These are phyloP conservation scores for Suillia variegata DNA, from an alignment of 2,888 invertebrate genomes.

Conservation along the genomic window DNA sequence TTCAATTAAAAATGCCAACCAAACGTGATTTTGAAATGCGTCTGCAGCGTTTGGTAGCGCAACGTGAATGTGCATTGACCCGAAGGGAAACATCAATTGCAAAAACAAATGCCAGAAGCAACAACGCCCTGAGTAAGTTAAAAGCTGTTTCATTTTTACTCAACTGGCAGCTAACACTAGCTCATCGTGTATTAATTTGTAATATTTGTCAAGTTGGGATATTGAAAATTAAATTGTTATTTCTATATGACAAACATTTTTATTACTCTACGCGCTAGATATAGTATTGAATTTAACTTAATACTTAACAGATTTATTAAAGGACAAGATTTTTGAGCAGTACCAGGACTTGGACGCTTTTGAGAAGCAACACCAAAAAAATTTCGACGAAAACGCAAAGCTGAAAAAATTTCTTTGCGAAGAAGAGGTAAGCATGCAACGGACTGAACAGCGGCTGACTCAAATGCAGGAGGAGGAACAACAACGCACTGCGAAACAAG, in stretches of 20 bases:
- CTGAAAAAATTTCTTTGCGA: background rate
- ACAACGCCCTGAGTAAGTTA: slow-evolving; percentile 25
- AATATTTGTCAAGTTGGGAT: too few relatives aligned
- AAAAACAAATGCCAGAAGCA: slow-evolving; percentile 26
- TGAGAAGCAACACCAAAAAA: too few relatives aligned
- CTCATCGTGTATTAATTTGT: too few relatives aligned
- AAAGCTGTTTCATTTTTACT: too few relatives aligned
- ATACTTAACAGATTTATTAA: background rate
- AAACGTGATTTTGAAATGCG: slow-evolving; percentile 15
- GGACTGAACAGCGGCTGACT: background rate
- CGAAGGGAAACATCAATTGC: slow-evolving; percentile 8
- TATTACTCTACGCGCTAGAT: too few relatives aligned
- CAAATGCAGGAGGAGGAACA: background rate
- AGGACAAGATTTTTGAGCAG: too few relatives aligned
- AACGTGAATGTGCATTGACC: slow-evolving; percentile 21
- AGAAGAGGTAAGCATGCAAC: background rate
- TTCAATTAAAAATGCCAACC: too few relatives aligned
- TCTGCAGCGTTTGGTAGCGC: slow-evolving; percentile 23
- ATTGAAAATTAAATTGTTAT: too few relatives aligned
- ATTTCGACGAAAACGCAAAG: background rate
- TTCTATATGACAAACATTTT: too few relatives aligned
- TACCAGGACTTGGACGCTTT: too few relatives aligned
- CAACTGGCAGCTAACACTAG: too few relatives aligned
- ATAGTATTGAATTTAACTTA: too few relatives aligned
- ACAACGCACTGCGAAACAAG: background rate